Evolutionary conservation across 2,797 vertebrate genomes (phyloP), one percentile per base, ranked within the genome.

Genomic region (Hoplostethus atlanticus): DNA sequence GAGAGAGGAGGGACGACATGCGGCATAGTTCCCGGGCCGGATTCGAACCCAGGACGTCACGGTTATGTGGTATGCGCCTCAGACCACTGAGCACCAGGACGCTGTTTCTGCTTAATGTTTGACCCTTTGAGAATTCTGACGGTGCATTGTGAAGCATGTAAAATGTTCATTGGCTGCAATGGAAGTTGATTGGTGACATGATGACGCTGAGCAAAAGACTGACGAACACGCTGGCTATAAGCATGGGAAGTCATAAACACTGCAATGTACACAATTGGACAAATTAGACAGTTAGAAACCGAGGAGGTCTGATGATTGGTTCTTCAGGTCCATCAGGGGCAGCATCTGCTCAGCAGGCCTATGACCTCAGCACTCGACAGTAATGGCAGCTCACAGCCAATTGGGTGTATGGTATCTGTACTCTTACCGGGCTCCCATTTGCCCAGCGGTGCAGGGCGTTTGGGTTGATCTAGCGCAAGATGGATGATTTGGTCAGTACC

Each of bases 341-440:
- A 86, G 87, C 91, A 92, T 93, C 91, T 93, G 93, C 78, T 81
- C 65, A n/a, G 72, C 89, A 91, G 91, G 79, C 69, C 34, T 47
- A 74, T 87, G 88, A 85, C 84, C 85, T 90, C 85, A 86, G 72
- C 4, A 34, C 51, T 77, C 79, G 78, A 36, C 52, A 73, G 79
- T 76, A 70, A 83, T 77, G 85, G 81, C 70, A 42, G 73, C 80
- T 80, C 78, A 66, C 75, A 84, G 67, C 62, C 81, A 53, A 54
- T 76, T 77, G 76, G 68, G 71, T 66, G 63, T 25, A 58, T 57
- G 74, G 82, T 88, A 86, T 71, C 85, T 46, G 48, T 57, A 72
- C 42, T 72, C 42, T 53, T 55, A 71, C 74, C 80, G 77, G 77
- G 68, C 69, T 60, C 47, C 8, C 62, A 0, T 77, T 73, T 28